Conservation (phyloP, 2,888 invertebrate species). For the Rhimphoctona megacephalus region DNA sequence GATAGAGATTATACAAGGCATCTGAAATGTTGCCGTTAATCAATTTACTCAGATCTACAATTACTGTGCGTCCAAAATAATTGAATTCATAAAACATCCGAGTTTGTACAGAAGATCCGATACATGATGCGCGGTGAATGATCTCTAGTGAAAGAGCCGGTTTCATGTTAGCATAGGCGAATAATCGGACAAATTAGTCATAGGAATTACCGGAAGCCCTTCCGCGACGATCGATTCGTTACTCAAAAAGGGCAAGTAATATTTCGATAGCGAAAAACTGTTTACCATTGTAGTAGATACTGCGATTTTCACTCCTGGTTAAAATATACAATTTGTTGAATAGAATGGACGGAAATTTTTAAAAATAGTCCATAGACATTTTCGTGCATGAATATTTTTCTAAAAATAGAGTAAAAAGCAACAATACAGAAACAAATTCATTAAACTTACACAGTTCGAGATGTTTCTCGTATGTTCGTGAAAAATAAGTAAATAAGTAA, state of each 20-base stretch:
- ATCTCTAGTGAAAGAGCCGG: conserved; percentile 19
- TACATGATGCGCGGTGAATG: not conserved
- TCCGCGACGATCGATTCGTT: conserved; percentile 8
- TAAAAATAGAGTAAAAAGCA: not conserved
- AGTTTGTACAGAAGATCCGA: not conserved
- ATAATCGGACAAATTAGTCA: conserved; percentile 17
- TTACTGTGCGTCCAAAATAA: not conserved
- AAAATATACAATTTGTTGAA: not conserved
- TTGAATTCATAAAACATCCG: not conserved
- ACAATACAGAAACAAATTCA: not conserved
- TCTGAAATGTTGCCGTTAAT: not conserved
- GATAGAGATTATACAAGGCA: not conserved
- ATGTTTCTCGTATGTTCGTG: too few relatives aligned
- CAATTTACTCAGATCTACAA: not conserved
- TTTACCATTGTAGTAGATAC: not conserved
- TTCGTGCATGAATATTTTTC: not conserved
- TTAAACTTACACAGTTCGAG: too few relatives aligned
- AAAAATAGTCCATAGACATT: not conserved
- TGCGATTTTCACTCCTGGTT: not conserved
- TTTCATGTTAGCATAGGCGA: not conserved
- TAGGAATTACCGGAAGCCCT: conserved; percentile 1
- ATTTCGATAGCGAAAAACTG: not conserved
- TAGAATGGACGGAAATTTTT: too few relatives aligned
- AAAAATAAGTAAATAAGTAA: not conserved
- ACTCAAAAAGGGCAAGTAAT: not conserved